Evolutionary conservation across 1,140 invertebrate genomes (phyloP), one percentile per base, ranked within the genome.

Genomic region (Thaumatotibia leucotreta): DNA sequence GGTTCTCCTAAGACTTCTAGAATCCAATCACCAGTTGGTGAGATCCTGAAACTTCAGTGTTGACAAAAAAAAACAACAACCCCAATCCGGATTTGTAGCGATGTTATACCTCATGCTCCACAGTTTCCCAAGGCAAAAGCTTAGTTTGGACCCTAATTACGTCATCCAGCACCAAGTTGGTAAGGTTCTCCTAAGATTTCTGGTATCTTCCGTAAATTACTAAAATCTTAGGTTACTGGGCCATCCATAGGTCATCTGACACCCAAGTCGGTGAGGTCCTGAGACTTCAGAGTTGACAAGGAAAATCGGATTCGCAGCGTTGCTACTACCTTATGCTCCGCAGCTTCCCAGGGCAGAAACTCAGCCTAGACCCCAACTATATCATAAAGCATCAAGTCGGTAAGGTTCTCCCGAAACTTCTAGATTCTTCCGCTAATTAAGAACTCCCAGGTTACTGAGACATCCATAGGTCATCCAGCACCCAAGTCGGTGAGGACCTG

Each of bases 271-370:
- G n/a, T n/a, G n/a, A n/a, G n/a, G n/a, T n/a, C n/a, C n/a, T n/a
- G n/a, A n/a, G n/a, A n/a, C n/a, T n/a, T n/a, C n/a, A n/a, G n/a
- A n/a, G n/a, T n/a, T n/a, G n/a, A n/a, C n/a, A n/a, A n/a, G n/a
- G n/a, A n/a, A n/a, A n/a, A n/a, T n/a, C n/a, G n/a, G n/a, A n/a
- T 82, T 98, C 97, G 97, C 94, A 94, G 69, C 93, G 96, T 73
- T 99, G 97, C 89, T 99, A 99, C 88, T 95, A 96, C 68, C 92
- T 98, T 22, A 95, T 99, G 92, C 87, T 99, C 27, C 95, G 98
- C 84, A 95, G 97, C 70, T 94, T 98, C 68, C 93, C 95, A 2
- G 98, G 98, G 0, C 98, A 98, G 88, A 95, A 95, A 79, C 91
- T 99, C 8, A 95, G 95, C 6, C 87, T 99, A 10, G 97, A 99